These are phyloP conservation scores for Clarias fuscus DNA, from an alignment of 2,797 vertebrate genomes.

Conservation along the genomic window DNA sequence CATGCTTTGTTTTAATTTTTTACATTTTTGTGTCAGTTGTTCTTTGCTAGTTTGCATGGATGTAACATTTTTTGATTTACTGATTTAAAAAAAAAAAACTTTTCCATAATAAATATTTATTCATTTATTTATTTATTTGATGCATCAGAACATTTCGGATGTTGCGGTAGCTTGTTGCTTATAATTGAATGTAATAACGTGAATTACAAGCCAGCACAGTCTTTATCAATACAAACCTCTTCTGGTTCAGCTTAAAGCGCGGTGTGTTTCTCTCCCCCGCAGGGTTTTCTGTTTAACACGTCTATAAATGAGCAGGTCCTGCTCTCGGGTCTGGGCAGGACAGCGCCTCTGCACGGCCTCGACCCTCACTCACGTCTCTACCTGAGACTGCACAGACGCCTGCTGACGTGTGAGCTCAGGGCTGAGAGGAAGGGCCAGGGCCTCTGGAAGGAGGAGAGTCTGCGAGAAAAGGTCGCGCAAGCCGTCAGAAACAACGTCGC, in stretches of 20 bases:
- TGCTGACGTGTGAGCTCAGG: slow-evolving; percentile 85
- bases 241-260: background rate
- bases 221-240: background rate
- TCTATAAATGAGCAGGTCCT: slow-evolving; percentile 88
- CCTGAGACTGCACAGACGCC: slow-evolving; percentile 83
- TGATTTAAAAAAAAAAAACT: too few relatives aligned
- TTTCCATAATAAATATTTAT: background rate
- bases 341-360: slow-evolving; percentile 75
- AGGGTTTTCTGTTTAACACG: slow-evolving; percentile 76
- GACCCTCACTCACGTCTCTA: slow-evolving; percentile 74
- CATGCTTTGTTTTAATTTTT: background rate
- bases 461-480: slow-evolving; percentile 69
- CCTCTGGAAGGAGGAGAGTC: slow-evolving; percentile 84
- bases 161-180: background rate
- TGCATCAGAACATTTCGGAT: background rate
- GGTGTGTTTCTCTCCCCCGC: slow-evolving; percentile 31
- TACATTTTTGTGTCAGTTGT: background rate
- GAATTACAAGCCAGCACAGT: background rate
- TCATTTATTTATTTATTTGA: background rate
- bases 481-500: slow-evolving; percentile 57
- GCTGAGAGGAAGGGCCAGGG: slow-evolving; percentile 85
- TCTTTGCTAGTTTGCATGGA: background rate
- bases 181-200: background rate
- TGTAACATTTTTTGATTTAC: too few relatives aligned
- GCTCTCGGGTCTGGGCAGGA: slow-evolving; percentile 82